phyloP scores from a whole-genome alignment of 2,113 vertebrate species.

The Nesoenas mayeri region DNA sequence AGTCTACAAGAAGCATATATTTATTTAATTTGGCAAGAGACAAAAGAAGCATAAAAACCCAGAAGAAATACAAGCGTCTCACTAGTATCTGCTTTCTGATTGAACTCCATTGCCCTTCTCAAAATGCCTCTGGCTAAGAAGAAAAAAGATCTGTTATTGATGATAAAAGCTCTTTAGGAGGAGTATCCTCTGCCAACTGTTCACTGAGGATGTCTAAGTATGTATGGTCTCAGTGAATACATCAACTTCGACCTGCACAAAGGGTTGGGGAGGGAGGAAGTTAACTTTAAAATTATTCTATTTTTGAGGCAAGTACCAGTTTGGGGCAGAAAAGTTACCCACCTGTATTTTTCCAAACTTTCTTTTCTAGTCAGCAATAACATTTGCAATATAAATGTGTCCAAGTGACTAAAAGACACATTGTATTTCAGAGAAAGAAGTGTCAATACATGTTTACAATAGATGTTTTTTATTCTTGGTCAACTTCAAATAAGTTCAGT shows the following conservation, averaged over 20 bases:
- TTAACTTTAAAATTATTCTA: not conserved
- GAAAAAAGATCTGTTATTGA: not conserved
- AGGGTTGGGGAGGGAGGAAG: not conserved
- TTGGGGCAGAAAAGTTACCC: not conserved
- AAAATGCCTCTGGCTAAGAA: conserved; percentile 33
- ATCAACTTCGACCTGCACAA: not conserved
- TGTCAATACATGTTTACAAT: not conserved
- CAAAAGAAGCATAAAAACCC: not conserved
- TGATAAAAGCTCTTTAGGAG: conserved; percentile 11
- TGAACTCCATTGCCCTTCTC: not conserved
- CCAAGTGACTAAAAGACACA: not conserved
- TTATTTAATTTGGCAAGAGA: not conserved
- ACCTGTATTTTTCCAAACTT: not conserved
- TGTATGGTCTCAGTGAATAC: not conserved
- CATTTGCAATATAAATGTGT: not conserved
- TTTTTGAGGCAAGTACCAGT: not conserved
- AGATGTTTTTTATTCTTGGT: not conserved
- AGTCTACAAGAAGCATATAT: not conserved
- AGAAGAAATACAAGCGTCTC: not conserved
- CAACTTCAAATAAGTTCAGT: not conserved
- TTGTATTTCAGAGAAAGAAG: not conserved
- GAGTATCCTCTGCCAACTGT: not conserved
- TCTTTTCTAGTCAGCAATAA: not conserved
- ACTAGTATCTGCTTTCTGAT: not conserved
- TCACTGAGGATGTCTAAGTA: not conserved